Percentiles rank a stretch among this genome's conserved stretches.
Conservation (phyloP, 2,113 vertebrate species). For the Chloebia gouldiae region DNA sequence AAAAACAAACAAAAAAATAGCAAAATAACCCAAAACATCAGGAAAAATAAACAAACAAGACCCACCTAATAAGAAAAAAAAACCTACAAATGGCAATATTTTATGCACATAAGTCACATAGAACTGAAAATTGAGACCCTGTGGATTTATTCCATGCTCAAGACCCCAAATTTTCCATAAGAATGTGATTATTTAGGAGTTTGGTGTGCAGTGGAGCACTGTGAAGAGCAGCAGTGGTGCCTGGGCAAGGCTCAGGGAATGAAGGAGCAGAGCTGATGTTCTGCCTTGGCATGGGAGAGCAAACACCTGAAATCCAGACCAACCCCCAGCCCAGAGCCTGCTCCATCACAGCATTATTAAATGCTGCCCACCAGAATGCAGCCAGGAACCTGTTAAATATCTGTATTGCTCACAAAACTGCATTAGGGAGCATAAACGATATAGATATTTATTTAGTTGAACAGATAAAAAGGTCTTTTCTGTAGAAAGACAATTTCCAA, state of each 20-base stretch:
- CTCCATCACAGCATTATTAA: background rate
- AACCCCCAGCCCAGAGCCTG: background rate
- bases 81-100: background rate
- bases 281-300: accelerated
- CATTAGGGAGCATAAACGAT: background rate
- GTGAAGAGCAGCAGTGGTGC: background rate
- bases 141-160: background rate
- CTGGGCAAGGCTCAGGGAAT: no score
- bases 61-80: background rate
- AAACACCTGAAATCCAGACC: background rate
- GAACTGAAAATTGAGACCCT: background rate
- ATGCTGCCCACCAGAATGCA: background rate
- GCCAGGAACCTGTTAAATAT: background rate
- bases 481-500: background rate
- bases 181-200: background rate
- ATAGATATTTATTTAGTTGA: background rate
- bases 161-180: background rate
- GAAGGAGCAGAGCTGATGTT: accelerated
- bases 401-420: background rate
- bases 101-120: background rate
- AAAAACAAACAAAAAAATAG: background rate
- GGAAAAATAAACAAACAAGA: background rate
- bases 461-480: background rate
- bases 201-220: background rate
- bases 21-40: background rate